Evolutionary conservation across 2,888 invertebrate genomes (phyloP), one percentile per base, ranked within the genome.

Genomic region (Proisotoma minuta): DNA sequence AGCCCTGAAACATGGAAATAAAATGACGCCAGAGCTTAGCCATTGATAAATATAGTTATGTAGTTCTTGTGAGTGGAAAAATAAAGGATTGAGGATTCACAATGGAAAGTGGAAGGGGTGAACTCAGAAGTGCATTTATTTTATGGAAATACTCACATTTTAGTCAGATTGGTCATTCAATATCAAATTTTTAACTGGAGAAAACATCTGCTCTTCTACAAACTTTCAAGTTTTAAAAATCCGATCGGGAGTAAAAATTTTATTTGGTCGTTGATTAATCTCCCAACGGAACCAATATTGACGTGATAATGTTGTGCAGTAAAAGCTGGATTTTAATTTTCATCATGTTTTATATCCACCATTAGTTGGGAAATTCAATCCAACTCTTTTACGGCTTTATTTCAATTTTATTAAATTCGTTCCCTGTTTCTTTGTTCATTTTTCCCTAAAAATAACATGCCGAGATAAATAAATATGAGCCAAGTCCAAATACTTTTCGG

Each of bases 91-190:
- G 5, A 12, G 43, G 18, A 43, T 43, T 43, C 18, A 43, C 43
- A 43, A 43, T 20, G 5, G 18, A 43, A 43, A 43, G 43, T 18
- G 20, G 20, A 43, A 43, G 43, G 43, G 43, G 43, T 43, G 43
- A 43, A 43, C 43, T 43, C 43, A 12, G 43, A 20, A 43, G 8
- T 34, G 34, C 34, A 34, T 43, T 5, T n/a, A 43, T 43, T 43
- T 43, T 43, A 43, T 43, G 43, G 43, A 43, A 43, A 43, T 43
- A 43, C 43, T 43, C 43, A 43, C 43, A 43, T 43, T 43, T 43
- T 43, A 27, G 4, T 54, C 29, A 54, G 53, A 54, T 54, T 34
- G 53, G 53, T 54, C 53, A 54, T 54, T 54, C 53, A 54, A 54
- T 54, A 54, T 54, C 39, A 54, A 54, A 54, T 28, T 54, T 54